Conservation (phyloP, 2,113 vertebrate genomes). For the Eurystomus gularis region DNA sequence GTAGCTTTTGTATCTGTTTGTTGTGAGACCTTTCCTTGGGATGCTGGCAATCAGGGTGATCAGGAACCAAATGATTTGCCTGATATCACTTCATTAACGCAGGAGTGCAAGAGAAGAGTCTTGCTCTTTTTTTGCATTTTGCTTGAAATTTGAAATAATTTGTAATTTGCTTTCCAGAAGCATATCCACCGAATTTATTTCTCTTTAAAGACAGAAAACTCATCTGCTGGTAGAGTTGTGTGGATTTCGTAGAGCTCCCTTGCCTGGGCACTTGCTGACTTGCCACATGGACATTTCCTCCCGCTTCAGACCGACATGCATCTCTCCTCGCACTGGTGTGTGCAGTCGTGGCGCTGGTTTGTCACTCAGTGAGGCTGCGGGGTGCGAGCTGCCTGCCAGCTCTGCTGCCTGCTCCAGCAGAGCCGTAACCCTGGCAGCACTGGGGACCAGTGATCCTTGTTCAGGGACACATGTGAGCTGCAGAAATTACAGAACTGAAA, state of each 20-base stretch:
- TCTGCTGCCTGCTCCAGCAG: background rate
- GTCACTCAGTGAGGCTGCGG: background rate
- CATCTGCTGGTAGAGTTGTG: background rate
- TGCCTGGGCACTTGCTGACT: background rate
- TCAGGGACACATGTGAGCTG: background rate
- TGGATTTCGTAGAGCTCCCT: background rate
- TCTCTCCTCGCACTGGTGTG: background rate
- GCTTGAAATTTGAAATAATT: too few species aligned
- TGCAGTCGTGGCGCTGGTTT: fast-evolving
- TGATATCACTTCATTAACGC: fast-evolving
- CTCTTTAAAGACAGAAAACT: background rate
- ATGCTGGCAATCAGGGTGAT: background rate
- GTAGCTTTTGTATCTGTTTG: background rate
- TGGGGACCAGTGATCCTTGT: fast-evolving
- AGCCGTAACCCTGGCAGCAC: background rate
- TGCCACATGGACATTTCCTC: background rate
- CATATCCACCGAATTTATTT: background rate
- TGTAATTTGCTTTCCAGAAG: background rate
- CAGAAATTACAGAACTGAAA: background rate
- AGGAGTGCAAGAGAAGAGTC: background rate
- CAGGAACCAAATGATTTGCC: background rate
- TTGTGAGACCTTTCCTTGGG: background rate
- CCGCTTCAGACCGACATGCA: background rate
- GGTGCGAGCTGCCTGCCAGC: background rate
- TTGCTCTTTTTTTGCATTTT: background rate